A percentile compares a stretch with the other conserved stretches of the same genome.
phyloP scores from a whole-genome alignment of 2,113 vertebrate genomes.

The Syrmaticus mikado region DNA sequence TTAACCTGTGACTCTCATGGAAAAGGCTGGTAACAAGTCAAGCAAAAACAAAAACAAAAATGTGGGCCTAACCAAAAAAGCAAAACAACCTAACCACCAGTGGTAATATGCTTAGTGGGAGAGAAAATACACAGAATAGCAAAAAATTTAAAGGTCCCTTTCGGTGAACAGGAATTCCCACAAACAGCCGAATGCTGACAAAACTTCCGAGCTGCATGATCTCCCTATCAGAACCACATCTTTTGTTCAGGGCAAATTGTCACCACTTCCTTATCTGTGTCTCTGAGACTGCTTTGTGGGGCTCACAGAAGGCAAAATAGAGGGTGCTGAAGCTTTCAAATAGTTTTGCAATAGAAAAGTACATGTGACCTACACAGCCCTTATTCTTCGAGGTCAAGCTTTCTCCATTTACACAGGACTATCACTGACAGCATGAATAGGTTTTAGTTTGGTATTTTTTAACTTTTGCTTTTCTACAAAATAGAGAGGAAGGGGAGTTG shows the following conservation, averaged over 20 bases:
- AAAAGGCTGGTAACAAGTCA: background rate
- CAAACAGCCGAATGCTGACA: background rate
- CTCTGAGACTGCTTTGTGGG: background rate
- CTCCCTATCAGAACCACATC: constrained; percentile 15
- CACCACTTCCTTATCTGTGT: background rate
- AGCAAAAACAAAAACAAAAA: background rate
- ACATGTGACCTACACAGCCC: accelerated
- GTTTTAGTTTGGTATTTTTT: background rate
- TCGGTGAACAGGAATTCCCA: constrained; percentile 30
- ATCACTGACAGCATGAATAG: background rate
- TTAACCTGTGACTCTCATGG: background rate
- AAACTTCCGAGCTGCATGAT: background rate
- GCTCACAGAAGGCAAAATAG: background rate
- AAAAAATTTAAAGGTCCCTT: constrained; percentile 28
- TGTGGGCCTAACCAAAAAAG: background rate
- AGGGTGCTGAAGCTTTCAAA: background rate
- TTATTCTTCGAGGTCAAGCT: background rate
- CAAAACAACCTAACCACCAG: background rate
- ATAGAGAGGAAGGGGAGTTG: background rate
- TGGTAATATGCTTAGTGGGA: background rate
- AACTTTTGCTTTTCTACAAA: background rate
- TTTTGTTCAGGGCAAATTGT: constrained; percentile 19
- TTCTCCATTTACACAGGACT: background rate
- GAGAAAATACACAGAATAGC: constrained; percentile 5
- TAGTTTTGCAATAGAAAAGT: background rate